Base-by-base conservation (phyloP, 2,797 vertebrate species). In the Acanthiza pusilla region DNA sequence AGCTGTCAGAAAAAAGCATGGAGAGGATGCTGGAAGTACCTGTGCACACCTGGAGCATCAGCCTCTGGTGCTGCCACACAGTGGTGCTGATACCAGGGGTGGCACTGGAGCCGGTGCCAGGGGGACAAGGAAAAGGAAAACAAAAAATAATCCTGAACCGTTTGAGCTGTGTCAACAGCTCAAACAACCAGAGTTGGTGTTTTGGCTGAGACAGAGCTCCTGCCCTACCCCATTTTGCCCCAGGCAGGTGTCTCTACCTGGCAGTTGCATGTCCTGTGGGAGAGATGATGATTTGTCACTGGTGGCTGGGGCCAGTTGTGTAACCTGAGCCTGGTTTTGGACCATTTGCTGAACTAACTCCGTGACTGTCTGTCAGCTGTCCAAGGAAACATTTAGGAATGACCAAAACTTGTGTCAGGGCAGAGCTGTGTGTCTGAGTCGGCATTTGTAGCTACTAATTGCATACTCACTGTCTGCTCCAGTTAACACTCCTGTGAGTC, bases 251-350 rank as follows among this genome's bases (percentile, higher is more conserved):
- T 61, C 26, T 13, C 62, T 11, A 2, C 61, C 55, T 11, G 60
- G 71, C 86, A 43, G 42, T 58, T 20, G 4, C 48, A 13, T 20
- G 17, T 60, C 30, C 68, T 0, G 0, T 2, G 1, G 65, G 45
- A 72, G 45, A 84, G n/a, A 36, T 2, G 13, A 36, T 30, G 82
- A 71, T 63, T 71, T 80, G 42, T 58, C 83, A 32, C 45, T 70
- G 81, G 67, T 36, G 72, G 67, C 87, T 32, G 61, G 92, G 89
- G 88, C 87, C 87, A 91, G 88, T 77, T 94, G 90, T 14, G 21
- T 89, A 72, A 71, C 62, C 43, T 61, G 78, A 82, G 94, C 77
- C 90, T 86, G 89, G 76, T 54, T 88, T 43, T 62, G 79, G 51
- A 74, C 89, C 70, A 2, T 68, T 74, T 86, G 60, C 73, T 72